phyloP scores from a whole-genome alignment of 2,888 invertebrate genomes.

The Tanytarsus gracilentus region DNA sequence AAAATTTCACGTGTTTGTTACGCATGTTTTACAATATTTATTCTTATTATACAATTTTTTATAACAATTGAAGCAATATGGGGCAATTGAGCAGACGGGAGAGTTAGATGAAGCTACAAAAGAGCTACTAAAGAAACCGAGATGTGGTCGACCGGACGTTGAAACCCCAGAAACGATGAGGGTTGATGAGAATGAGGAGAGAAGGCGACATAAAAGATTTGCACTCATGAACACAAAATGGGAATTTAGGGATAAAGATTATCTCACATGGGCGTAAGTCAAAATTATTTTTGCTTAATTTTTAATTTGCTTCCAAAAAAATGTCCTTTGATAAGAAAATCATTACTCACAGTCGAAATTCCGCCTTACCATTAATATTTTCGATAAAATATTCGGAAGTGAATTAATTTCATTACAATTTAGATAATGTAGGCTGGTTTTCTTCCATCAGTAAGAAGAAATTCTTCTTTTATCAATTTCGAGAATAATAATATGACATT shows the following conservation, averaged over 20 bases:
- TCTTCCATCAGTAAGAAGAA: too few relatives aligned
- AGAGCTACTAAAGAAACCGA: background rate
- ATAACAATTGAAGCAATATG: background rate
- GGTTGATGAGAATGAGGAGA: background rate
- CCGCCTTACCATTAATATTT: too few relatives aligned
- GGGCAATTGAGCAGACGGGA: conserved; percentile 4
- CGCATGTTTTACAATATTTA: too few relatives aligned
- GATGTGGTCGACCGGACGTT: conserved; percentile 14
- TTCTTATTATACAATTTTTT: background rate
- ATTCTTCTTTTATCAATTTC: conserved; percentile 21
- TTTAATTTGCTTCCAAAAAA: too few relatives aligned
- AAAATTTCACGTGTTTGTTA: background rate
- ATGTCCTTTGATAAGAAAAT: too few relatives aligned
- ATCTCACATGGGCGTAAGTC: conserved; percentile 13
- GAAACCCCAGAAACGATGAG: background rate
- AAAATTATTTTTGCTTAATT: background rate
- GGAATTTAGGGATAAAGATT: background rate
- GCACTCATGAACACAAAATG: background rate
- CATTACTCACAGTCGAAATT: too few relatives aligned
- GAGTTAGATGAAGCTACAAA: conserved; percentile 9
- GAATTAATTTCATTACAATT: conserved; percentile 16
- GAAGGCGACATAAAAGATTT: conserved; percentile 3
- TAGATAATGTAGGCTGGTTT: conserved; percentile 3
- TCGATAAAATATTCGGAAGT: too few relatives aligned
- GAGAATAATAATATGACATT: too few relatives aligned